Conservation (phyloP, 1,140 invertebrate genomes). For the Laupala kohalensis region DNA sequence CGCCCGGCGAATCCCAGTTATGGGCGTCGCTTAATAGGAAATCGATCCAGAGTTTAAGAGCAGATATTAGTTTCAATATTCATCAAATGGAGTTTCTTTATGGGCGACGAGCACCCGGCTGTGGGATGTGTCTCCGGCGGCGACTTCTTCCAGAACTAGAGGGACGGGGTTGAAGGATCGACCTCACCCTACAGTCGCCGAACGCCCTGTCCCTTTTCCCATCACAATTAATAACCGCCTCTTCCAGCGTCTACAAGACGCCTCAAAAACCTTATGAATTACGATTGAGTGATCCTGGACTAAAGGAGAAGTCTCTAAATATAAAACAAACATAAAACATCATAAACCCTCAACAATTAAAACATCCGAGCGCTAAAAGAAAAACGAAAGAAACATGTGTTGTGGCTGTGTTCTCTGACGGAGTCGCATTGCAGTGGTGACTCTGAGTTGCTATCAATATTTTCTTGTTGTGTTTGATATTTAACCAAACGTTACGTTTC, state of each 20-base stretch:
- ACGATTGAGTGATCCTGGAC: neutral
- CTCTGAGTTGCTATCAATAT: neutral
- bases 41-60: neutral
- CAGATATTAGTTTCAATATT: neutral
- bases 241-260: neutral
- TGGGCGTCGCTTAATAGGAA: neutral
- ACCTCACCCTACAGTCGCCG: too few relatives aligned
- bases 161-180: neutral
- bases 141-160: neutral
- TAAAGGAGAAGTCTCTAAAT: neutral
- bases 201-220: neutral
- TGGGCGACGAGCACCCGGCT: neutral
- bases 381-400: neutral
- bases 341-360: neutral
- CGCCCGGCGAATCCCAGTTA: neutral
- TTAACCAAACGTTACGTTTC: neutral
- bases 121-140: neutral
- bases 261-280: neutral
- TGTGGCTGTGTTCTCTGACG: neutral
- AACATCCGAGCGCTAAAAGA: neutral
- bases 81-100: neutral
- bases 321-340: neutral
- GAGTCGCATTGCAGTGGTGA: neutral
- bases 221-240: neutral
- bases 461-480: neutral